Base-by-base conservation (phyloP, 2,113 vertebrate species). In the Stigmatopora nigra region DNA sequence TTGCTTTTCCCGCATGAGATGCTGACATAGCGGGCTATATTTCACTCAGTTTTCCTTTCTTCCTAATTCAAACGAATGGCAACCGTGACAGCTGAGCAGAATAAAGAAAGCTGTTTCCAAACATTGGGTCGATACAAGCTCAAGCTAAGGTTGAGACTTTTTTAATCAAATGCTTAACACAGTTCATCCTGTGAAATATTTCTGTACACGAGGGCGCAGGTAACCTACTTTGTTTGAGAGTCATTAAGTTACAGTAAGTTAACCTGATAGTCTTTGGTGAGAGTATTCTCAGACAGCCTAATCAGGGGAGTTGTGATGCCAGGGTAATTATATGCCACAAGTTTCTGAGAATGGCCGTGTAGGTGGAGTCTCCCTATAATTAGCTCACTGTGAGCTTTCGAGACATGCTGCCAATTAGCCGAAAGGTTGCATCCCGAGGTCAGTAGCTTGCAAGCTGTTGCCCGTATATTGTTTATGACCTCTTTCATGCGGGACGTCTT, bases 241-340 rank as follows among this genome's bases (percentile, higher is more conserved):
- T 65, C 36, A 57, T 73, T 76, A 71, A 69, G 47, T 64, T 68
- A 41, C 38, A 41, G 38, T 41, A 44, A 60, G 48, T 36, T 83
- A 76, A 52, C 70, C 71, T 72, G 35, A 63, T 70, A 67, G 72
- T 76, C 74, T 68, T 58, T 68, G 53, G 59, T 78, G 66, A 76
- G 60, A 71, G 78, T 72, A 79, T 85, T 82, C 78, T 76, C 69
- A 82, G 76, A 73, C 61, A 10, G 17, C 64, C 60, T 79, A 72
- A 76, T 82, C 70, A 73, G 22, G 58, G 59, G 48, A 76, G 70
- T 66, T 65, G 74, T 72, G 64, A 75, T 69, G 74, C 76, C 79
- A 74, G 69, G 60, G 73, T 84, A 86, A 84, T 80, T 81, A 81
- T 80, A 71, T 74, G 77, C 76, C 75, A 78, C 62, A 41, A 31